Percentiles rank a stretch among this genome's conserved stretches.
These are phyloP conservation scores for Cinclus mexicanus DNA, from an alignment of 2,113 vertebrate species.

Conservation along the genomic window DNA sequence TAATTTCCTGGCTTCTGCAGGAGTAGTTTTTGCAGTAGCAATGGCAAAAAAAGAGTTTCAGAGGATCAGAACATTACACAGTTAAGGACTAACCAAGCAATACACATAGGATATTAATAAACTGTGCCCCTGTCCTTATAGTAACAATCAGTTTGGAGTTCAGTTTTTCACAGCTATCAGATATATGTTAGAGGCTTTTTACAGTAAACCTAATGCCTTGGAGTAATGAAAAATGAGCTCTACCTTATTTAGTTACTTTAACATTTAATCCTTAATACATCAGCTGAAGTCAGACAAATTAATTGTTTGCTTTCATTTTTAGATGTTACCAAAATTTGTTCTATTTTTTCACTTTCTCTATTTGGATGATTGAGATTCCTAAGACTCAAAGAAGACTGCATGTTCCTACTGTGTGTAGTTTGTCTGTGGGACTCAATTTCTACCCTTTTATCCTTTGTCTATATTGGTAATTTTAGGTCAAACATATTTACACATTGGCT, in stretches of 20 bases:
- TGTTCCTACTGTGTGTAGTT: not conserved
- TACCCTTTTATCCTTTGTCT: not conserved
- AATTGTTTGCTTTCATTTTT: not conserved
- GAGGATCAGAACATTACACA: not conserved
- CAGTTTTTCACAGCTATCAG: not conserved
- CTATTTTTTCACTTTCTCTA: not conserved
- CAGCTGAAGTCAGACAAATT: not conserved
- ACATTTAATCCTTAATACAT: not conserved
- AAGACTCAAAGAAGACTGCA: not conserved
- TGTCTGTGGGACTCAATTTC: not conserved
- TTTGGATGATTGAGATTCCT: not conserved
- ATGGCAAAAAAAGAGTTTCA: not conserved
- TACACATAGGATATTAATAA: accelerated
- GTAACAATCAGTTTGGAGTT: not conserved
- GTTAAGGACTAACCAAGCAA: not conserved
- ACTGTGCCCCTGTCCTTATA: not conserved
- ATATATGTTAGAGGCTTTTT: not conserved
- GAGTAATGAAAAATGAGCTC: not conserved
- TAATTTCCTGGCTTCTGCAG: not conserved
- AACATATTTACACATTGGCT: not conserved
- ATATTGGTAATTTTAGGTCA: not conserved
- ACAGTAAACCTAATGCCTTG: not conserved
- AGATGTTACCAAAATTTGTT: not conserved
- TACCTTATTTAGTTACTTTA: not conserved
- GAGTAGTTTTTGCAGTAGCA: not conserved